A percentile compares a stretch with the other conserved stretches of the same genome.
Evolutionary conservation across 1,140 invertebrate genomes (phyloP).

Genomic region (Zaprionus ghesquierei): DNA sequence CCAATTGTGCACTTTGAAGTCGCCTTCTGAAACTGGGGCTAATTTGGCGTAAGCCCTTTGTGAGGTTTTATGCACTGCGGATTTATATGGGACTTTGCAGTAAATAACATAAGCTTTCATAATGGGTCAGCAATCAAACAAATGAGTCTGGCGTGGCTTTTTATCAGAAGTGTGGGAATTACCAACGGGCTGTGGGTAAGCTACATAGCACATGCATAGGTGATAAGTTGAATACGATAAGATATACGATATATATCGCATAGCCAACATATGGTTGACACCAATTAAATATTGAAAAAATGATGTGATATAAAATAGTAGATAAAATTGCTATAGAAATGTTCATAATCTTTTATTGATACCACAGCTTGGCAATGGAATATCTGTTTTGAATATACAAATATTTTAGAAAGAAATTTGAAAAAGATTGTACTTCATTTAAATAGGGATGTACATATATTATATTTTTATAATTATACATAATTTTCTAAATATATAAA

Average conservation of each 20-base stretch:
- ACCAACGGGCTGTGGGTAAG: neutral
- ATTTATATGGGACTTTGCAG: slow-evolving; percentile 22
- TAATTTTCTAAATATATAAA: no score
- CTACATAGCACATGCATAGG: neutral
- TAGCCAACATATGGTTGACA: neutral
- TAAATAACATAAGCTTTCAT: slow-evolving; percentile 28
- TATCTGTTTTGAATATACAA: no score
- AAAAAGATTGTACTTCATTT: no score
- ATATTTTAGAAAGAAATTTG: no score
- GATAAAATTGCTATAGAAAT: no score
- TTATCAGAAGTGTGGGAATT: neutral
- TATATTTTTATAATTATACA: no score
- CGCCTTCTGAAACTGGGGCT: slow-evolving; percentile 41
- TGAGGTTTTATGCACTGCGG: slow-evolving; percentile 35
- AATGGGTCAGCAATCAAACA: slow-evolving; percentile 43
- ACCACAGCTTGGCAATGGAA: no score
- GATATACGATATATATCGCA: no score
- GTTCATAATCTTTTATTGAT: no score
- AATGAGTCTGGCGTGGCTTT: slow-evolving; percentile 9
- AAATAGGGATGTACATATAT: no score
- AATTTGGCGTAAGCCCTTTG: slow-evolving; percentile 49
- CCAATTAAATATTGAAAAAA: neutral
- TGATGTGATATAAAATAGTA: neutral
- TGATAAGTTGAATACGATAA: neutral
- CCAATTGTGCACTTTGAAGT: slow-evolving; percentile 49